Evolutionary conservation across 2,888 invertebrate genomes (phyloP).

Genomic region (Cosmia trapezina): DNA sequence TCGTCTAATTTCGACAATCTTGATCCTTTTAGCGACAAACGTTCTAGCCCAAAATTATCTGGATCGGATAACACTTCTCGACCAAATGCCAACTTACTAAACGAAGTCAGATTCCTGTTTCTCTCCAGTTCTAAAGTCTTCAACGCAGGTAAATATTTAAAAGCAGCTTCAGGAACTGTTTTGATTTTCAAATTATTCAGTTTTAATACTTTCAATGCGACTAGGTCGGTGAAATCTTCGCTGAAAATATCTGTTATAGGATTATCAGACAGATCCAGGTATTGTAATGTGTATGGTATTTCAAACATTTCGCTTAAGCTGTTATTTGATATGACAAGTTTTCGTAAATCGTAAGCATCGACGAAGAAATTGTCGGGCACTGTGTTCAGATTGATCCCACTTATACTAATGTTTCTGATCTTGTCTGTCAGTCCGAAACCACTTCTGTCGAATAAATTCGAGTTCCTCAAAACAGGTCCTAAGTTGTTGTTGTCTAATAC

Average conservation of each 20-base stretch:
- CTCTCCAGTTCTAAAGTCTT: constrained; percentile 88
- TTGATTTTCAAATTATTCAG: constrained; percentile 90
- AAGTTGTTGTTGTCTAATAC: constrained; percentile 85
- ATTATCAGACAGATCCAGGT: constrained; percentile 92
- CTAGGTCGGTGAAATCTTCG: constrained; percentile 87
- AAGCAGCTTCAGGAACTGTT: constrained; percentile 88
- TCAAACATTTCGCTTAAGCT: constrained; percentile 88
- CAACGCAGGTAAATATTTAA: constrained; percentile 89
- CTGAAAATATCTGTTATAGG: constrained; percentile 86
- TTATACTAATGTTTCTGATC: constrained; percentile 79
- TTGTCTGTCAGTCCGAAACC: constrained; percentile 82
- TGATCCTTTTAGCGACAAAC: constrained; percentile 86
- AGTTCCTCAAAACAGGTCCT: constrained; percentile 75
- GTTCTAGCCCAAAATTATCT: constrained; percentile 84
- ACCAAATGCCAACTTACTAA: constrained; percentile 86
- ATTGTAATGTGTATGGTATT: constrained; percentile 89
- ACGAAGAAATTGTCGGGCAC: constrained; percentile 84
- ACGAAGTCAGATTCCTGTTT: constrained; percentile 87
- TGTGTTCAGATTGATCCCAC: constrained; percentile 74
- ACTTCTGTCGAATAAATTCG: constrained; percentile 81
- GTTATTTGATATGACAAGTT: constrained; percentile 89
- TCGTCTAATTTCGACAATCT: constrained; percentile 81
- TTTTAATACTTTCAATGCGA: constrained; percentile 88
- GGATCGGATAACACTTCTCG: constrained; percentile 80
- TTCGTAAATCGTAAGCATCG: constrained; percentile 84